A percentile compares a stretch with the other conserved stretches of the same genome.
These are phyloP conservation scores for Odontocolon sp. DNA, from an alignment of 2,888 invertebrate species.

Conservation along the genomic window DNA sequence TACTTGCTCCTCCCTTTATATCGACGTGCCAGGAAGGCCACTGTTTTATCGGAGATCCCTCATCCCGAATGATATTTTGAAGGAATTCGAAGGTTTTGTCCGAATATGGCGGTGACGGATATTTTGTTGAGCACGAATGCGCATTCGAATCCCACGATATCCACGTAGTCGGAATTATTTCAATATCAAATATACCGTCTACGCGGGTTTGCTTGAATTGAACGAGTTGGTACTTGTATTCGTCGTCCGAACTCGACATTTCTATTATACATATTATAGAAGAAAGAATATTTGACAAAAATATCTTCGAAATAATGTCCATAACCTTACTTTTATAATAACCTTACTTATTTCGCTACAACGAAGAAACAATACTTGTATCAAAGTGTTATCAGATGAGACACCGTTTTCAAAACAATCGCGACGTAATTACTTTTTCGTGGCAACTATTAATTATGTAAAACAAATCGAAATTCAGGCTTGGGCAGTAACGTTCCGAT, in stretches of 20 bases:
- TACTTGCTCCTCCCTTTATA: conserved; percentile 31
- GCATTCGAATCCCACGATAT: conserved; percentile 1
- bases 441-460: too few relatives aligned
- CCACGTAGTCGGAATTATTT: conserved; percentile 23
- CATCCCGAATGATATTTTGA: not conserved
- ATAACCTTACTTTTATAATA: too few relatives aligned
- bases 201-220: not conserved
- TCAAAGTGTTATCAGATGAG: too few relatives aligned
- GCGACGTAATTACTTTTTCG: too few relatives aligned
- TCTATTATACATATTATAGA: too few relatives aligned
- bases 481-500: too few relatives aligned
- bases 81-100: not conserved
- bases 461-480: too few relatives aligned
- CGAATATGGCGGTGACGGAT: conserved; percentile 9
- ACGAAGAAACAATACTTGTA: too few relatives aligned
- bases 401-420: too few relatives aligned
- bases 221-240: conserved; percentile 19
- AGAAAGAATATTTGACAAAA: not conserved
- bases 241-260: not conserved
- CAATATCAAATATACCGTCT: not conserved
- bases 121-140: not conserved
- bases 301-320: too few relatives aligned
- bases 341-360: too few relatives aligned
- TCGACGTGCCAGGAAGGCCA: conserved; percentile 23
- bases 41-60: not conserved